Percentiles rank a stretch among this genome's conserved stretches.
phyloP scores from a whole-genome alignment of 2,888 invertebrate species.

The Keiferia lycopersicella region DNA sequence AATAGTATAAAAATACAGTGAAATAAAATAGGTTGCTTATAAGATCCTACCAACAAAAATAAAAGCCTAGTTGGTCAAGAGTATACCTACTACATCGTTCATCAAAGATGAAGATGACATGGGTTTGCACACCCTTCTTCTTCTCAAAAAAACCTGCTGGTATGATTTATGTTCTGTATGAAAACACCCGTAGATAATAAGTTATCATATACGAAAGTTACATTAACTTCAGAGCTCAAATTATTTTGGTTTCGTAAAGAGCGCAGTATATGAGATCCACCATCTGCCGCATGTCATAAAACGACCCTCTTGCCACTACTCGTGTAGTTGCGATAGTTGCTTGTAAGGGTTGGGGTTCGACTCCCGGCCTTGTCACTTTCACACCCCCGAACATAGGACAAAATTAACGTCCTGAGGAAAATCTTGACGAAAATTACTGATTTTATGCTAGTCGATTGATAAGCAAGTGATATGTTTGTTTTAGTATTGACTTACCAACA shows the following conservation, averaged over 20 bases:
- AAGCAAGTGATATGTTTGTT: background rate
- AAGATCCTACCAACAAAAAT: too few species aligned
- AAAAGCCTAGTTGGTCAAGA: too few species aligned
- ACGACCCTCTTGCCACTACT: slow-evolving; percentile 69
- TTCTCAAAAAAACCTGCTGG: too few species aligned
- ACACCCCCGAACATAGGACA: background rate
- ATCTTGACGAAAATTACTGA: background rate
- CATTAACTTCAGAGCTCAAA: background rate
- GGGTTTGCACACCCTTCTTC: too few species aligned
- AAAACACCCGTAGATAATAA: background rate
- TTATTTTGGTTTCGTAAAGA: slow-evolving; percentile 33
- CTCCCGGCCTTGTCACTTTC: slow-evolving; percentile 12
- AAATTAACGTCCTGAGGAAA: background rate
- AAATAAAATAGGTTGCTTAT: too few species aligned
- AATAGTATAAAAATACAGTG: too few species aligned
- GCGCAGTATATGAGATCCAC: slow-evolving; percentile 74
- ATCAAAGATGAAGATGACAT: too few species aligned
- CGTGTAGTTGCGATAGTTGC: slow-evolving; percentile 69
- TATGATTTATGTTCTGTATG: too few species aligned
- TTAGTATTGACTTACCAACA: background rate
- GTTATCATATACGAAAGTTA: background rate
- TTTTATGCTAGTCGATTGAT: background rate
- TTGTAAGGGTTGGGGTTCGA: slow-evolving; percentile 56
- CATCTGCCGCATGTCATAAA: slow-evolving; percentile 76
- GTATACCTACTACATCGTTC: too few species aligned